Conservation (phyloP, 92 coral and sea anemone species). For the Porites cylindrica region DNA sequence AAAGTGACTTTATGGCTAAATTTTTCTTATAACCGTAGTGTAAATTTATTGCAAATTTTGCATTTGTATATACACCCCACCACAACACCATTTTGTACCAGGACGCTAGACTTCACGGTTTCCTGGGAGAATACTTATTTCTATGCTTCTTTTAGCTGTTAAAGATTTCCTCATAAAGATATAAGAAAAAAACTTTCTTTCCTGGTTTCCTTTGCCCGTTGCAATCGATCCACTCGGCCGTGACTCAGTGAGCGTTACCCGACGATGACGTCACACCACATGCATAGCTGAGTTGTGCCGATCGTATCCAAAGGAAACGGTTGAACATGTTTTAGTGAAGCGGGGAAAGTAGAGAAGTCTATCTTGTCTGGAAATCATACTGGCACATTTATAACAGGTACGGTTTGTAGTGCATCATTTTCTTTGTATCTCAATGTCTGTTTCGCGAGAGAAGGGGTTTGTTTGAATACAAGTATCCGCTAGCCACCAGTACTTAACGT, state of each 20-base stretch:
- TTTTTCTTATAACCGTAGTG: no score
- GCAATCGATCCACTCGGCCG: neutral
- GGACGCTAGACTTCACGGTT: no score
- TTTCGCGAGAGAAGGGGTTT: constrained; percentile 37
- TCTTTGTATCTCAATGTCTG: neutral
- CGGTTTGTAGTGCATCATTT: neutral
- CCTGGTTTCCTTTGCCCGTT: neutral
- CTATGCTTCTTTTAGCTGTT: no score
- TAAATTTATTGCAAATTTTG: no score
- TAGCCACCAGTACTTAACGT: constrained; percentile 7
- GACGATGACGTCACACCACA: constrained; percentile 16
- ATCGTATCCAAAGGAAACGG: neutral
- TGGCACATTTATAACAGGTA: constrained; percentile 24
- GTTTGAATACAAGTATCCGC: constrained; percentile 13
- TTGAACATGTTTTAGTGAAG: neutral
- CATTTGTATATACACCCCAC: no score
- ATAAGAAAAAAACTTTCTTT: no score
- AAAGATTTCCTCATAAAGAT: no score
- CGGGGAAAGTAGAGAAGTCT: neutral
- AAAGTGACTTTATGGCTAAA: no score
- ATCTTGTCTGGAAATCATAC: neutral
- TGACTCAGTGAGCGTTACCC: constrained; percentile 2
- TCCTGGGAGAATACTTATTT: no score
- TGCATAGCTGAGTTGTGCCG: constrained; percentile 15
- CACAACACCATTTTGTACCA: no score